phyloP scores from a whole-genome alignment of 2,888 invertebrate species.

The Volucella inflata region DNA sequence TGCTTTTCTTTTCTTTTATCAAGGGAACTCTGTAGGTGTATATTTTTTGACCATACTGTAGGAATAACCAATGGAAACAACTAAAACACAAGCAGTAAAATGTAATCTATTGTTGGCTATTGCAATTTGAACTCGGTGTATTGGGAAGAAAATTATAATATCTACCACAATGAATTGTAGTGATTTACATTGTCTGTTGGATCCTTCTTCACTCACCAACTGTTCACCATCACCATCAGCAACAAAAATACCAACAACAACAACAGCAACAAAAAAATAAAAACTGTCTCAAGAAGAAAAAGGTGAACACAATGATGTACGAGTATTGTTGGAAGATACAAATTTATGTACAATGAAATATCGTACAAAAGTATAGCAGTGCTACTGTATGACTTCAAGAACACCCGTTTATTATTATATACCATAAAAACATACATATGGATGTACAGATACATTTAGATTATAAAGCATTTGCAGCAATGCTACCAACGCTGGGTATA shows the following conservation, averaged over 20 bases:
- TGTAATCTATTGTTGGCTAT: slow-evolving; percentile 36
- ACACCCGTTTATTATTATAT: slow-evolving; percentile 17
- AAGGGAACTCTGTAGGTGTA: no score
- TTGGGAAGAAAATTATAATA: slow-evolving; percentile 66
- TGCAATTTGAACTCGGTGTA: slow-evolving; percentile 52
- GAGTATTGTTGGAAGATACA: slow-evolving; percentile 62
- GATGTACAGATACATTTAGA: slow-evolving; percentile 71
- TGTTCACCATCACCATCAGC: slow-evolving; percentile 11
- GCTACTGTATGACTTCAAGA: slow-evolving; percentile 56
- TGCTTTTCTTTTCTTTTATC: no score
- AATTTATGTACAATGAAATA: slow-evolving; percentile 57
- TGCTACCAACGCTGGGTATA: slow-evolving; percentile 28
- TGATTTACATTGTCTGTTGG: slow-evolving; percentile 72
- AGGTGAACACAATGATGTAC: slow-evolving; percentile 71
- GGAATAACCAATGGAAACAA: not conserved
- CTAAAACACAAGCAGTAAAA: slow-evolving; percentile 11
- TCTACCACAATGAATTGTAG: slow-evolving; percentile 62
- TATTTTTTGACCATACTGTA: slow-evolving; percentile 32
- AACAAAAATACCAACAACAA: slow-evolving; percentile 4
- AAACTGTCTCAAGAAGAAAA: slow-evolving; percentile 35
- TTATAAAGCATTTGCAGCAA: slow-evolving; percentile 74
- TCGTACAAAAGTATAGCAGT: slow-evolving; percentile 53
- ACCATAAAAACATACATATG: no score
- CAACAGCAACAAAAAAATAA: slow-evolving; percentile 15
- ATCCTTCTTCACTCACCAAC: slow-evolving; percentile 56